Conservation (phyloP, 1,140 invertebrate species). For the Caenorhabditis briggsae region DNA sequence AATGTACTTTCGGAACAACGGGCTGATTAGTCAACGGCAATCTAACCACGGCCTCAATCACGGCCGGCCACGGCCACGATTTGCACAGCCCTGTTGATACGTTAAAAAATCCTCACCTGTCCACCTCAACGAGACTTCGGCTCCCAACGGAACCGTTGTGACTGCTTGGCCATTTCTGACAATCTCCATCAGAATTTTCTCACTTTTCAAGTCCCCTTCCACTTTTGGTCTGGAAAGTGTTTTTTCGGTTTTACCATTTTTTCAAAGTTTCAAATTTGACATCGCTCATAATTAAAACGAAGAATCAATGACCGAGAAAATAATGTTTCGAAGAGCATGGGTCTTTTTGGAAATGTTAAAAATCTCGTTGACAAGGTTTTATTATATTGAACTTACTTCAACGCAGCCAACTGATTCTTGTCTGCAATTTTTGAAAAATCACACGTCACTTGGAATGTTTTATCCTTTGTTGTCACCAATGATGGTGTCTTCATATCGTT, state of each 20-base stretch:
- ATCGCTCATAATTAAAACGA: no score
- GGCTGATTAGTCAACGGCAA: no score
- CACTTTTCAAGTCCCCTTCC: slow-evolving; percentile 58
- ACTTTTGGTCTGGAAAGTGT: slow-evolving; percentile 53
- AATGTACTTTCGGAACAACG: no score
- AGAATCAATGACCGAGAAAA: no score
- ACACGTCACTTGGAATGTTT: slow-evolving; percentile 76
- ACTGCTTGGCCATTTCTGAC: slow-evolving; percentile 71
- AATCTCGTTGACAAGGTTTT: no score
- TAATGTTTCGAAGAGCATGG: no score
- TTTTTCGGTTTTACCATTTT: no score
- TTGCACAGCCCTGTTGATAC: no score
- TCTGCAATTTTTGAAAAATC: slow-evolving; percentile 72
- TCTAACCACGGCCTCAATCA: no score
- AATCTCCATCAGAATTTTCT: slow-evolving; percentile 72
- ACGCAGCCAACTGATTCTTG: slow-evolving; percentile 35
- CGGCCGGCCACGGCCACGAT: no score
- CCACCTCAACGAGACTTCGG: slow-evolving; percentile 75
- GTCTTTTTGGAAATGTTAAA: no score
- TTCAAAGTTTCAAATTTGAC: no score
- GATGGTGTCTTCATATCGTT: slow-evolving; percentile 71
- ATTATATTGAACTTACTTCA: slow-evolving; percentile 59
- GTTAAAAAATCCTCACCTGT: slow-evolving; percentile 60
- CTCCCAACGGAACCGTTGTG: slow-evolving; percentile 73
- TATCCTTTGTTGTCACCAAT: slow-evolving; percentile 70